These are phyloP conservation scores for Phaethon lepturus DNA, from an alignment of 2,113 vertebrate species.

Conservation along the genomic window DNA sequence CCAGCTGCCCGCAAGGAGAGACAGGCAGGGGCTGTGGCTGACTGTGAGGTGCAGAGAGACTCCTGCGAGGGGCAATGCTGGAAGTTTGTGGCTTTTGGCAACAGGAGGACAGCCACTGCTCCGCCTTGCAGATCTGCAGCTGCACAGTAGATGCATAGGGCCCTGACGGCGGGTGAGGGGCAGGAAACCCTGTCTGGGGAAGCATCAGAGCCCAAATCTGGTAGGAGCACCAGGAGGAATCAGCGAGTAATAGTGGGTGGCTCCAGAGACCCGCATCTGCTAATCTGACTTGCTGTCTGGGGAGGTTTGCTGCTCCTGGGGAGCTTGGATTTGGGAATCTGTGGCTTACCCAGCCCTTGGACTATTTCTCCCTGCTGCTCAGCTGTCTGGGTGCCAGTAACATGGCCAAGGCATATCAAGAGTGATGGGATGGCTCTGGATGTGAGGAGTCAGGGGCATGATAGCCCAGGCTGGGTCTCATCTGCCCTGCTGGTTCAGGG, in stretches of 20 bases:
- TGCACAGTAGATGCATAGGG: neutral
- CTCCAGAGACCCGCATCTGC: neutral
- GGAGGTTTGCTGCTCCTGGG: neutral
- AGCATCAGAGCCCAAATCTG: neutral
- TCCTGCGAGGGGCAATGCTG: neutral
- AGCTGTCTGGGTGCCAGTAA: neutral
- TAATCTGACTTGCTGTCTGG: neutral
- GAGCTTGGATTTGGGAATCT: neutral
- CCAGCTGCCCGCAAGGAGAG: neutral
- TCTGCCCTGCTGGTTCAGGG: neutral
- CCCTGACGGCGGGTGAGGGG: neutral
- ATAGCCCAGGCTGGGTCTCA: neutral
- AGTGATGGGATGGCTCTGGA: neutral
- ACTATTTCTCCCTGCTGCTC: neutral
- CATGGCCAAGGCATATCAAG: neutral
- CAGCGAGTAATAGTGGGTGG: neutral
- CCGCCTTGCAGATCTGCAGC: neutral
- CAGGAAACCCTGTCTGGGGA: neutral
- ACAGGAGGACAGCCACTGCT: neutral
- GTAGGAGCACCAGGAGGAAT: neutral
- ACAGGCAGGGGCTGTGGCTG: neutral
- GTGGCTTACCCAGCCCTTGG: neutral
- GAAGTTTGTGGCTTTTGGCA: neutral
- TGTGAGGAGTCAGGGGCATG: neutral
- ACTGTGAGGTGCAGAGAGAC: rapidly evolving